These are phyloP conservation scores for Amiota communis DNA, from an alignment of 2,888 invertebrate genomes.

Conservation along the genomic window DNA sequence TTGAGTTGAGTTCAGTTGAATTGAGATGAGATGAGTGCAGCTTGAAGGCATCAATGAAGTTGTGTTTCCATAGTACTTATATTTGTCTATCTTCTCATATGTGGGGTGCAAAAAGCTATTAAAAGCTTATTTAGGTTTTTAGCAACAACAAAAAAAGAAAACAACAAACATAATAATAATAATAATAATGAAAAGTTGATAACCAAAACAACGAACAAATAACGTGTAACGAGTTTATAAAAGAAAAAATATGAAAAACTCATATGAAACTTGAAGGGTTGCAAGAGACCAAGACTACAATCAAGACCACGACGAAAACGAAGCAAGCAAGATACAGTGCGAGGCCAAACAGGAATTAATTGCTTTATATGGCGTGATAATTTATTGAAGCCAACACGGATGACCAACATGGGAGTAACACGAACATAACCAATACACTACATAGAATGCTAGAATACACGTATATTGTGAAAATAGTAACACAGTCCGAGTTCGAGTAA, in stretches of 20 bases:
- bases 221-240: constrained; percentile 18
- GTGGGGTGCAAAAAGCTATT: constrained; percentile 54
- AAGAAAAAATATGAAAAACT: constrained; percentile 19
- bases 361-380: constrained; percentile 72
- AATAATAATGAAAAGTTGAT: constrained; percentile 18
- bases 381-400: constrained; percentile 66
- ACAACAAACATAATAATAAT: not conserved
- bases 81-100: not conserved
- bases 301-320: too few relatives aligned
- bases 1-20: not conserved
- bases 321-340: not conserved
- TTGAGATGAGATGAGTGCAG: not conserved
- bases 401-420: constrained; percentile 62
- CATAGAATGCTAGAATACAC: not conserved
- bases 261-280: not conserved
- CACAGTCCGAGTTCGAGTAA: constrained; percentile 27
- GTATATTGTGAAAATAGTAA: too few relatives aligned
- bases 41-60: not conserved
- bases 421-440: too few relatives aligned
- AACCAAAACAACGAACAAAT: not conserved
- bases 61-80: not conserved
- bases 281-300: too few relatives aligned
- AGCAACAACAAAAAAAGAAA: constrained; percentile 32
- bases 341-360: constrained; percentile 61
- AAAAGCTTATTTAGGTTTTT: constrained; percentile 60